These are phyloP conservation scores for Nyctalus aviator DNA, from an alignment of 2,797 vertebrate genomes.

Conservation along the genomic window DNA sequence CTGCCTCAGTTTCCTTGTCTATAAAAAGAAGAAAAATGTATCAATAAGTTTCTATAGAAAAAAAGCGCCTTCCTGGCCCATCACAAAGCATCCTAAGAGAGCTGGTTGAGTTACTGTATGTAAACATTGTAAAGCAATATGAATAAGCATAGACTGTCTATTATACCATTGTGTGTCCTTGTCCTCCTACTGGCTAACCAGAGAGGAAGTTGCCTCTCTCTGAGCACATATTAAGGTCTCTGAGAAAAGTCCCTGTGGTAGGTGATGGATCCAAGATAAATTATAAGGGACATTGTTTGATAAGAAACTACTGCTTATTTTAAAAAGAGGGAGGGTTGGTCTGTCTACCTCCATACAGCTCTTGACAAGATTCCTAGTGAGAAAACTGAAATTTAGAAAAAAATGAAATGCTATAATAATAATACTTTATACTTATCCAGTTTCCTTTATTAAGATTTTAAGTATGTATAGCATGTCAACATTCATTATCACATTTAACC, in stretches of 20 bases:
- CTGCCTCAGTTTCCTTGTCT: background rate
- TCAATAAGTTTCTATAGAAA: background rate
- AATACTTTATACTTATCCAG: background rate
- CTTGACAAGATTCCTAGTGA: background rate
- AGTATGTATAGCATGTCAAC: background rate
- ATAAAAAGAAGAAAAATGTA: background rate
- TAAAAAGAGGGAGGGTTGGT: background rate
- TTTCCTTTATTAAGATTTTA: background rate
- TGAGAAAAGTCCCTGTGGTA: background rate
- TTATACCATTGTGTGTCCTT: background rate
- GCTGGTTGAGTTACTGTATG: background rate
- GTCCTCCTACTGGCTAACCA: background rate
- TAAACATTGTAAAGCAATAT: background rate
- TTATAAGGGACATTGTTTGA: background rate
- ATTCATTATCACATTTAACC: background rate
- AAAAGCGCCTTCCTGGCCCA: background rate
- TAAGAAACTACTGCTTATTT: conserved; percentile 12
- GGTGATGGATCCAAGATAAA: background rate
- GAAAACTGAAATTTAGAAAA: conserved; percentile 20
- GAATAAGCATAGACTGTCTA: background rate
- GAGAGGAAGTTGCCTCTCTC: background rate
- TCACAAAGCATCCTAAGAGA: background rate
- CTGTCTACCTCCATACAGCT: background rate
- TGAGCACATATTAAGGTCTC: background rate
- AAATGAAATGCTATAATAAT: background rate